Evolutionary conservation across 2,888 invertebrate species (phyloP).

Genomic region (Lycia hirtaria): DNA sequence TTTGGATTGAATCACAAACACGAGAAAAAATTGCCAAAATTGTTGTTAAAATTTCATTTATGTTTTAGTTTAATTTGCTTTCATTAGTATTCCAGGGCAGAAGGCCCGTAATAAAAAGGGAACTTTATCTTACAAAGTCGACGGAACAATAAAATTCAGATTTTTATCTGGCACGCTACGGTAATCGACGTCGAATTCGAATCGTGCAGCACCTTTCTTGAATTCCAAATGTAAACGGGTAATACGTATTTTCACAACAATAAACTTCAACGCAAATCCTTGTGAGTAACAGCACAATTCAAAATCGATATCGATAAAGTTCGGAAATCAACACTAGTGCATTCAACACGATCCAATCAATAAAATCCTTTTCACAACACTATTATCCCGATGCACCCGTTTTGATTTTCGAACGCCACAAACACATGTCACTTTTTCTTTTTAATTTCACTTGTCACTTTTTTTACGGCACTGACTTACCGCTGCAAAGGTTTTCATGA

Average conservation of each 20-base stretch:
- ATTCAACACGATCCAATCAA: slow-evolving; percentile 34
- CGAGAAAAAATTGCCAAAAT: no score
- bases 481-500: slow-evolving; percentile 84
- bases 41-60: no score
- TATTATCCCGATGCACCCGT: slow-evolving; percentile 54
- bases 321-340: slow-evolving; percentile 50
- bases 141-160: slow-evolving; percentile 33
- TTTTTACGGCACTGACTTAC: slow-evolving; percentile 74
- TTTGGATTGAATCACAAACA: no score
- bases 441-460: slow-evolving; percentile 36
- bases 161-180: slow-evolving; percentile 34
- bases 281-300: slow-evolving; percentile 22
- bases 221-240: slow-evolving; percentile 32
- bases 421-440: slow-evolving; percentile 67
- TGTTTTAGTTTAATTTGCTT: background rate
- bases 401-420: slow-evolving; percentile 78
- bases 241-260: slow-evolving; percentile 16
- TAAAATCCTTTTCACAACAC: slow-evolving; percentile 36
- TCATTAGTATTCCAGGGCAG: background rate
- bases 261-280: slow-evolving; percentile 28
- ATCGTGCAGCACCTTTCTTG: slow-evolving; percentile 37
- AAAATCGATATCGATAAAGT: slow-evolving; percentile 35
- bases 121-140: slow-evolving; percentile 1
- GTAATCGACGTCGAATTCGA: slow-evolving; percentile 34
- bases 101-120: background rate